Base-by-base conservation (phyloP, 2,113 vertebrate species). In the Neoarius graeffei region DNA sequence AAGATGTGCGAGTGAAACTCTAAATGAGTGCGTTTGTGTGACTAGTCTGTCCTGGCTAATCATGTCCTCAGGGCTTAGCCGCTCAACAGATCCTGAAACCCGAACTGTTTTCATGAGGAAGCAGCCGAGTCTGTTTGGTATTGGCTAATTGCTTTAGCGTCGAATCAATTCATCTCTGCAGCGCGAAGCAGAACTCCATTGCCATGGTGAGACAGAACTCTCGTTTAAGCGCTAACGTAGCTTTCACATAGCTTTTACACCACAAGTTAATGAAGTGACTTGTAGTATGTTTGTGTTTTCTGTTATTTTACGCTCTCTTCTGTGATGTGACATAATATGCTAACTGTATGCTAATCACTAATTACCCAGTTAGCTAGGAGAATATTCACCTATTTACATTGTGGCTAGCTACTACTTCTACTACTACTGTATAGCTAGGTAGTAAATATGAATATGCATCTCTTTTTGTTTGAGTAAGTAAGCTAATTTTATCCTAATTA, bases 21-120 rank as follows among this genome's bases (percentile, higher is more conserved):
- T 92, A 93, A 91, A 93, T 17, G n/a, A 20, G 11, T 92, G 94
- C 92, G 94, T 94, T 94, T 94, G 92, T 90, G 89, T 92, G 87
- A 42, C 27, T 81, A 69, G 85, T 52, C 27, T 57, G 15, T 60
- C 79, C 66, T 17, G 1, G 77, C 86, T 81, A 69, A 87, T 87
- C 67, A 71, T 59, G 30, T 82, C 86, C 77, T 87, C 30, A 17
- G 57, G 84, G 71, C 13, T 60, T 54, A 64, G 59, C 27, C 42
- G 14, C 64, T 56, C 54, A 85, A 60, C 20, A 5, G 56, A 85
- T 71, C 62, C 62, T 81, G 86, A 81, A 86, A 86, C 23, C 7
- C 62, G 20, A 87, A 48, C 86, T 8, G 7, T 35, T 30, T 25
- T 23, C 3, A 19, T 7, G 5, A 71, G 74, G 86, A 82, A 71